These are phyloP conservation scores for Dreissena rostriformis DNA, from an alignment of 1,140 invertebrate species.

Conservation along the genomic window DNA sequence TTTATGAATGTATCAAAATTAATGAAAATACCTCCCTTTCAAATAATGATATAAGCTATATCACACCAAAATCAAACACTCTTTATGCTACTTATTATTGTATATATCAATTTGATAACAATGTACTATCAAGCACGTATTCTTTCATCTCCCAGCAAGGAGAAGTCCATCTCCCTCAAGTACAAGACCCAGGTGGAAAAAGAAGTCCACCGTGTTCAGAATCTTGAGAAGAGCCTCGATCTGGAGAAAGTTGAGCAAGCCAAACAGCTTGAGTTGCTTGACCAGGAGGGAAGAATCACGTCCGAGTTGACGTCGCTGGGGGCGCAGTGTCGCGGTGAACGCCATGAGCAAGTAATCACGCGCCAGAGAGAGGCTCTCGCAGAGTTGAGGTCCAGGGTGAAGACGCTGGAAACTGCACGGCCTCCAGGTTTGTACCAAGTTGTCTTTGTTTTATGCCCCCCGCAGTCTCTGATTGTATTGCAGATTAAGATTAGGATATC, in stretches of 20 bases:
- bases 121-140: too few species aligned
- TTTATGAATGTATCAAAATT: too few species aligned
- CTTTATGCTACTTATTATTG: too few species aligned
- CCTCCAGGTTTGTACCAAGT: conserved; percentile 71
- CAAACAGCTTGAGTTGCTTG: conserved; percentile 74
- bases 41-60: too few species aligned
- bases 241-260: conserved; percentile 74
- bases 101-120: too few species aligned
- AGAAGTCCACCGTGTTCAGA: conserved; percentile 54
- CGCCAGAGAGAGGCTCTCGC: conserved; percentile 80
- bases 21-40: too few species aligned
- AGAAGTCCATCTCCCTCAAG: conserved; percentile 69
- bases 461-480: too few species aligned
- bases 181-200: conserved; percentile 68
- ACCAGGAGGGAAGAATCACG: conserved; percentile 77
- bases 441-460: background rate
- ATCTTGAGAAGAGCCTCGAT: conserved; percentile 63
- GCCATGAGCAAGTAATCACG: conserved; percentile 80
- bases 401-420: conserved; percentile 74
- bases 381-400: conserved; percentile 78
- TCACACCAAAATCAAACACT: too few species aligned
- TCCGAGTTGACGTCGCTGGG: conserved; percentile 79
- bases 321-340: conserved; percentile 80
- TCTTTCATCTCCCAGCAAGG: conserved; percentile 64
- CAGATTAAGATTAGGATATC: too few species aligned